Evolutionary conservation across 37 sponge, comb jelly and placozoan genomes (phyloP), one percentile per base, ranked within the genome.

Genomic region (Bolinopsis microptera): DNA sequence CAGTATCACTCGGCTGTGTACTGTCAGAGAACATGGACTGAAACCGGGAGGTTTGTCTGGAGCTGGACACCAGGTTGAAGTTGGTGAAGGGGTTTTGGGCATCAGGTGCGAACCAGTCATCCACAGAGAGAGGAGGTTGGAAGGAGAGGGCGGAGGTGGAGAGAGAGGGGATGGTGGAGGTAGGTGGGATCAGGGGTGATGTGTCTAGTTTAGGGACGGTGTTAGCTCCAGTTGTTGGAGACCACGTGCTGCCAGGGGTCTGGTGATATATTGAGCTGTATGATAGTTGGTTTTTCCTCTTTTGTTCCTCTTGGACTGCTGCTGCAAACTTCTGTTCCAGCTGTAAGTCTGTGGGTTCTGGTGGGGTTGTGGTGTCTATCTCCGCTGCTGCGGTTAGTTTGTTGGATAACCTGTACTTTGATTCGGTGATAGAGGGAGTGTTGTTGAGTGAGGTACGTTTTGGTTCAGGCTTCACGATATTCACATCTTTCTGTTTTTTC

Each of bases 101-200:
- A 34, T 40, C 36, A 1, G 90, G 90, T 33, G 90, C 90, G 39
- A 86, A 86, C 90, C 90, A 86, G 28, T 86, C 90, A 48, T 86
- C 90, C 61, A 86, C 90, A n/a, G 75, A 72, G 26, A 28, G 5
- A 72, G 31, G 75, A 72, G n/a, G 13, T 30, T 72, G 26, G 75
- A 72, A 72, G 31, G 31, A 48, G 61, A 48, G 61, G 61, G 61
- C 5, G 61, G 61, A 48, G 1, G 80, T 21, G 5, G 80, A 36
- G 80, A 32, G 32, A 0, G 80, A 32, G 3, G 80, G 36, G 33
- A 77, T 16, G 22, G 80, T 32, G 35, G 80, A 32, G 27, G 80
- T 35, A 1, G 80, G 80, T 9, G 27, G 80, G 34, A 35, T 8
- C 9, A 32, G 27, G 35, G 80, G 80, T 48, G 61, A 18, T 48